A percentile compares a stretch with the other conserved stretches of the same genome.
phyloP scores from a whole-genome alignment of 2,888 invertebrate species.

The Plebejus anna region DNA sequence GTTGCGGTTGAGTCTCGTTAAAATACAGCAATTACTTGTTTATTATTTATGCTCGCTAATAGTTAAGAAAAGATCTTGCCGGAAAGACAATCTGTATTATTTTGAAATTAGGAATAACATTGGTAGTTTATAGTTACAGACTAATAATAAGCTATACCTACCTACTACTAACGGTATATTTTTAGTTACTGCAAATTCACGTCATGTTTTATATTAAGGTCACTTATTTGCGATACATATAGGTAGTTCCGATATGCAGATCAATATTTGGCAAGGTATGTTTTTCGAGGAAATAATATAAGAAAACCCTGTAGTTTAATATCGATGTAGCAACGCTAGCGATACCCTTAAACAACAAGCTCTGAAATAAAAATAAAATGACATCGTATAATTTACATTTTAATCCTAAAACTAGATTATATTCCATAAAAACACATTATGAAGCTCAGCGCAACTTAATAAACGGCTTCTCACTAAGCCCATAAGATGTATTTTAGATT shows the following conservation, averaged over 20 bases:
- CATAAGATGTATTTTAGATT: constrained; percentile 13
- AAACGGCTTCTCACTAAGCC: background rate
- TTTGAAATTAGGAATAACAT: background rate
- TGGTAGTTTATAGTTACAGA: too few relatives aligned
- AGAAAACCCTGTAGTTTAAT: too few relatives aligned
- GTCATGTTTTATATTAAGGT: too few relatives aligned
- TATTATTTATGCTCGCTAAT: background rate
- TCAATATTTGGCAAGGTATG: too few relatives aligned
- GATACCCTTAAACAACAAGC: too few relatives aligned
- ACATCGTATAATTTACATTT: background rate
- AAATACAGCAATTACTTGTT: background rate
- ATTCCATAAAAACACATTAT: background rate
- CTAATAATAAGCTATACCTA: too few relatives aligned
- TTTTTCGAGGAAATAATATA: too few relatives aligned
- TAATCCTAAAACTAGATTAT: background rate
- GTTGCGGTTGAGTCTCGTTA: background rate
- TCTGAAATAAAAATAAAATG: background rate
- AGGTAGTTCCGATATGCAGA: too few relatives aligned
- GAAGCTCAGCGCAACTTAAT: background rate
- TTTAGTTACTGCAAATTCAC: too few relatives aligned
- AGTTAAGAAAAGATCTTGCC: background rate
- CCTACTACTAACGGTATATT: too few relatives aligned
- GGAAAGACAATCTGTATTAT: background rate
- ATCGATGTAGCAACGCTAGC: too few relatives aligned
- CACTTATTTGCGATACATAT: too few relatives aligned